phyloP scores from a whole-genome alignment of 2,888 invertebrate genomes.

The Cantharis rustica region DNA sequence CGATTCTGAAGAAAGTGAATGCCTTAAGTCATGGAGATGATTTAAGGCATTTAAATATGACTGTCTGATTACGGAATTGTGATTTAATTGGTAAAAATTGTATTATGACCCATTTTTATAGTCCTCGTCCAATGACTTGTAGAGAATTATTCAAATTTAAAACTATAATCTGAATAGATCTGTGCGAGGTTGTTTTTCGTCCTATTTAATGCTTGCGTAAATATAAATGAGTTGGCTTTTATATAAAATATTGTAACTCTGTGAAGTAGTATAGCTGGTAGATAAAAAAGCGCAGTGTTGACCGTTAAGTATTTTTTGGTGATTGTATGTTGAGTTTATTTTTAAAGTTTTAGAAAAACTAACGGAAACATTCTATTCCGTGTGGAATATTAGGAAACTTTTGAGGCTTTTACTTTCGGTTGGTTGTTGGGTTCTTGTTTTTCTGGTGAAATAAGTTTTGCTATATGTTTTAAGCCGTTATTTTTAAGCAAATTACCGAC shows the following conservation, averaged over 20 bases:
- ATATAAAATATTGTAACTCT: background rate
- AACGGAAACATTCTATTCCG: background rate
- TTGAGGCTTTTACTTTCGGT: background rate
- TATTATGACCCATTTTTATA: background rate
- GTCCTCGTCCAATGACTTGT: background rate
- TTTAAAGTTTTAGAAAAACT: background rate
- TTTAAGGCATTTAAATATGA: conserved; percentile 4
- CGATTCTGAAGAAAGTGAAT: conserved; percentile 40
- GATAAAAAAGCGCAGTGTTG: background rate
- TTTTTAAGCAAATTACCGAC: background rate
- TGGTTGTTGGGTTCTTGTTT: conserved; percentile 9
- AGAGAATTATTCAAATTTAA: background rate
- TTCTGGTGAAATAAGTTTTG: background rate
- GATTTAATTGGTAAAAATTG: conserved; percentile 7
- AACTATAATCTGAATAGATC: background rate
- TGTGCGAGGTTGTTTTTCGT: conserved; percentile 7
- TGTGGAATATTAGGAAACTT: background rate
- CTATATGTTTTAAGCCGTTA: background rate
- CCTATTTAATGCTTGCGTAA: conserved; percentile 6
- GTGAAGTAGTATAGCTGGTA: background rate
- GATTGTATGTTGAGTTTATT: conserved; percentile 3
- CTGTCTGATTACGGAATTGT: conserved; percentile 14
- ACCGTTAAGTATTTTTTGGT: conserved; percentile 2
- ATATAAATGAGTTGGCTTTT: conserved; percentile 4
- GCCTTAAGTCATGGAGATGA: conserved; percentile 9